Percentiles rank a stretch among this genome's conserved stretches.
These are phyloP conservation scores for Mastomys coucha DNA, from an alignment of 2,113 vertebrate genomes.

Conservation along the genomic window DNA sequence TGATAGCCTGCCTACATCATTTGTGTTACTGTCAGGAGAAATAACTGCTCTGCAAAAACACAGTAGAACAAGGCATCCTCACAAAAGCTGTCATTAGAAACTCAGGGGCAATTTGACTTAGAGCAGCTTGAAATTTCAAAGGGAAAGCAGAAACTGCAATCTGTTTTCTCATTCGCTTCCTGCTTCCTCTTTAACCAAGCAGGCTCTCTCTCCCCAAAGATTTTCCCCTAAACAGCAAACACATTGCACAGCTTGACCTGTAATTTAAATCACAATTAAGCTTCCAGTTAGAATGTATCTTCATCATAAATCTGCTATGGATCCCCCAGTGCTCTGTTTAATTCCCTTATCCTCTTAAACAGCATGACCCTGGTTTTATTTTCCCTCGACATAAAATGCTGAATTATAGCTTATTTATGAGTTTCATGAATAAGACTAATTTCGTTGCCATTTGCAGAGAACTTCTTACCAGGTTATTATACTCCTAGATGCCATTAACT, in stretches of 20 bases:
- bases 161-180: constrained; percentile 62
- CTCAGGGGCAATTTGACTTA: constrained; percentile 61
- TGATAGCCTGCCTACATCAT: constrained; percentile 50
- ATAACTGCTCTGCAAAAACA: constrained; percentile 58
- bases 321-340: constrained; percentile 62
- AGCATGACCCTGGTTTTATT: constrained; percentile 70
- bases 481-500: constrained; percentile 67
- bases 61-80: constrained; percentile 52
- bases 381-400: constrained; percentile 65
- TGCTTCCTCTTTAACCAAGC: constrained; percentile 62
- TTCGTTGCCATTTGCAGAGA: constrained; percentile 62
- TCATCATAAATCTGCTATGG: constrained; percentile 72
- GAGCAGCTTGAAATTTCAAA: constrained; percentile 66
- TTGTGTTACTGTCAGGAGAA: constrained; percentile 58
- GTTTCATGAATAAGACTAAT: constrained; percentile 76
- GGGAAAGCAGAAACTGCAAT: constrained; percentile 57
- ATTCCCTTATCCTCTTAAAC: constrained; percentile 75
- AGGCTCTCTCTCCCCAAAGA: constrained; percentile 54
- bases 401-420: constrained; percentile 80
- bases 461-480: constrained; percentile 75
- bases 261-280: constrained; percentile 80
- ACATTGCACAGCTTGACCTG: constrained; percentile 76
- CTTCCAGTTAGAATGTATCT: constrained; percentile 70
- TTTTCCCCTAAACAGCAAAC: constrained; percentile 63
- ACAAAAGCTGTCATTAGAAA: constrained; percentile 46